Conservation (phyloP, 2,113 vertebrate genomes). For the Aramus guarauna region DNA sequence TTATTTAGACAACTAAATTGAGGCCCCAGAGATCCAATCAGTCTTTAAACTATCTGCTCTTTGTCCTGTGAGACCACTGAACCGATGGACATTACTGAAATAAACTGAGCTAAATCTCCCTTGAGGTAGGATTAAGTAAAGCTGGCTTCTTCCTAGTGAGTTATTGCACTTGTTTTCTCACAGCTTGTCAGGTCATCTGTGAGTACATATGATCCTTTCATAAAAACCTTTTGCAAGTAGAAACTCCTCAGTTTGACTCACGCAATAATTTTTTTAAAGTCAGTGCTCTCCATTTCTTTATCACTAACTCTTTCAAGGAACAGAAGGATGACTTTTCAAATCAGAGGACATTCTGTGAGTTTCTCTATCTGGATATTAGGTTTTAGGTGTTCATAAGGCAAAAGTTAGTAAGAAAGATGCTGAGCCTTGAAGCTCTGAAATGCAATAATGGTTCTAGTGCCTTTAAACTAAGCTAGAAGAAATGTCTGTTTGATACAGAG, state of each 20-base stretch:
- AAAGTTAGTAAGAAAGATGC: neutral
- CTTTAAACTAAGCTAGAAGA: neutral
- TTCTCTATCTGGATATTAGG: neutral
- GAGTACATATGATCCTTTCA: neutral
- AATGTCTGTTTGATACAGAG: neutral
- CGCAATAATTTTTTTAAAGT: neutral
- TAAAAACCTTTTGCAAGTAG: neutral
- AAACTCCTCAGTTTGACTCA: neutral
- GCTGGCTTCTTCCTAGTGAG: neutral
- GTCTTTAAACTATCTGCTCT: neutral
- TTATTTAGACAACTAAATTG: neutral
- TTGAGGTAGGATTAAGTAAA: slow-evolving; percentile 7
- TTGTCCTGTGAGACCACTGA: neutral
- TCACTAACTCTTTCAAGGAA: neutral
- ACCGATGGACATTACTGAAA: neutral
- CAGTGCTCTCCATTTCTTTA: neutral
- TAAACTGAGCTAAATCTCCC: neutral
- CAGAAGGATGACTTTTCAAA: neutral
- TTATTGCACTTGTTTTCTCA: neutral
- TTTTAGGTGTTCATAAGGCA: neutral
- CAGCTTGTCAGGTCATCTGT: neutral
- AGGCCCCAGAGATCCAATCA: neutral
- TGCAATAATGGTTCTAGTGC: neutral
- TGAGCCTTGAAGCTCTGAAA: neutral
- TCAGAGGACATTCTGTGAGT: neutral